phyloP scores from a whole-genome alignment of 2,797 vertebrate genomes.

The Lutjanus campechanus region DNA sequence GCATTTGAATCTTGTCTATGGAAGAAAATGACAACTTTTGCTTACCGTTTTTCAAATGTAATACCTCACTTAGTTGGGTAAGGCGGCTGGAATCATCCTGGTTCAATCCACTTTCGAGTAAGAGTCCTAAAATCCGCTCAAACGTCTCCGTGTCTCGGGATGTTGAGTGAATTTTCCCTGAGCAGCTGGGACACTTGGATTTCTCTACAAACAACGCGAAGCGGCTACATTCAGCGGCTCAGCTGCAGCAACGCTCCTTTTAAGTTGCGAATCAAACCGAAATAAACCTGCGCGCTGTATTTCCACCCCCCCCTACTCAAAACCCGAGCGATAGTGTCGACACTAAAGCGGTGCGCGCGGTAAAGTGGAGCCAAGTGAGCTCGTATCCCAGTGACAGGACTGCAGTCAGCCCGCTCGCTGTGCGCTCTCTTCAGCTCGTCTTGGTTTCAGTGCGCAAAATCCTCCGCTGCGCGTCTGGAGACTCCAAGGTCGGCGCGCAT shows the following conservation, averaged over 20 bases:
- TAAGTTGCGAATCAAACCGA: conserved; percentile 54
- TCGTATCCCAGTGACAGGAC: conserved; percentile 47
- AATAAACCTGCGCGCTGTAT: conserved; percentile 23
- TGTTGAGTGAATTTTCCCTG: conserved; percentile 27
- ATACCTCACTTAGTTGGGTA: conserved; percentile 49
- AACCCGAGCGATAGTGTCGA: conserved; percentile 10
- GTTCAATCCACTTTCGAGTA: conserved; percentile 60
- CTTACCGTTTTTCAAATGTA: conserved; percentile 59
- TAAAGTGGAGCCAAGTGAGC: conserved; percentile 37
- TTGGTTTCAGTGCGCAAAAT: conserved; percentile 72
- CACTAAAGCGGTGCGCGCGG: not conserved
- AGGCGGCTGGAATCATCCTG: conserved; percentile 41
- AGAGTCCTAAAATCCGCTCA: conserved; percentile 63
- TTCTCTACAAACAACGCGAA: conserved; percentile 31
- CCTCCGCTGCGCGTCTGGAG: conserved; percentile 68
- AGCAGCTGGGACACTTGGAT: conserved; percentile 43
- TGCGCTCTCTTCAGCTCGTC: conserved; percentile 54
- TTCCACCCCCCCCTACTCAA: conserved; percentile 1
- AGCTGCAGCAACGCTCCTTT: conserved; percentile 33
- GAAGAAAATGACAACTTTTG: conserved; percentile 34
- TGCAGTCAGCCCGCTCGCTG: conserved; percentile 55
- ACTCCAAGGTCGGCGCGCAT: conserved; percentile 64
- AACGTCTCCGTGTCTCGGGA: conserved; percentile 33
- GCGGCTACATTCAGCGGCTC: conserved; percentile 26
- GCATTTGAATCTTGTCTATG: not conserved